Evolutionary conservation across 2,113 vertebrate species (phyloP).

Genomic region (Trinectes maculatus): DNA sequence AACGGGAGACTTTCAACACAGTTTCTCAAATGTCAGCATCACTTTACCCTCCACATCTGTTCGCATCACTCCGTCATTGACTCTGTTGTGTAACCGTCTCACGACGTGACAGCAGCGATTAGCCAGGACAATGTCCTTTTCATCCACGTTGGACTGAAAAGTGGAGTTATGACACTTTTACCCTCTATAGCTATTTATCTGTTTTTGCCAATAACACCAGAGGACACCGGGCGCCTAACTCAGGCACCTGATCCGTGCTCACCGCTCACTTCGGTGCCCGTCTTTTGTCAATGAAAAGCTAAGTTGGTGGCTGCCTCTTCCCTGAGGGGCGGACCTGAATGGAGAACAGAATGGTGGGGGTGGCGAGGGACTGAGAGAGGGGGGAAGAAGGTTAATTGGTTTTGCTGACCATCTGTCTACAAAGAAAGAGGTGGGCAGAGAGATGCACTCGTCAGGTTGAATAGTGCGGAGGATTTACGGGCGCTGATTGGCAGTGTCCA

Average conservation of each 20-base stretch:
- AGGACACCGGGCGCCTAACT: slow-evolving; percentile 31
- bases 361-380: slow-evolving; percentile 72
- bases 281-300: slow-evolving; percentile 27
- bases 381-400: slow-evolving; percentile 87
- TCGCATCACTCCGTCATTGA: slow-evolving; percentile 9
- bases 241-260: slow-evolving; percentile 42
- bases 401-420: slow-evolving; percentile 88
- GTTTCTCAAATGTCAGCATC: slow-evolving; percentile 35
- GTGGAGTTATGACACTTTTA: neutral
- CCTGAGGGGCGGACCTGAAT: slow-evolving; percentile 36
- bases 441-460: slow-evolving; percentile 65
- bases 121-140: neutral
- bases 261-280: neutral
- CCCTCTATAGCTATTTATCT: neutral
- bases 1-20: no score
- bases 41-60: slow-evolving; percentile 25
- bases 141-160: no score
- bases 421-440: slow-evolving; percentile 56
- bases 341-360: slow-evolving; percentile 50
- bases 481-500: slow-evolving; percentile 68
- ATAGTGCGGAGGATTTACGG: slow-evolving; percentile 78
- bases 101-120: neutral
- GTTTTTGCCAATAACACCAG: slow-evolving; percentile 17
- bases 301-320: slow-evolving; percentile 41
- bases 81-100: neutral